These are phyloP conservation scores for Oostethus manadensis DNA, from an alignment of 2,113 vertebrate species.

Conservation along the genomic window DNA sequence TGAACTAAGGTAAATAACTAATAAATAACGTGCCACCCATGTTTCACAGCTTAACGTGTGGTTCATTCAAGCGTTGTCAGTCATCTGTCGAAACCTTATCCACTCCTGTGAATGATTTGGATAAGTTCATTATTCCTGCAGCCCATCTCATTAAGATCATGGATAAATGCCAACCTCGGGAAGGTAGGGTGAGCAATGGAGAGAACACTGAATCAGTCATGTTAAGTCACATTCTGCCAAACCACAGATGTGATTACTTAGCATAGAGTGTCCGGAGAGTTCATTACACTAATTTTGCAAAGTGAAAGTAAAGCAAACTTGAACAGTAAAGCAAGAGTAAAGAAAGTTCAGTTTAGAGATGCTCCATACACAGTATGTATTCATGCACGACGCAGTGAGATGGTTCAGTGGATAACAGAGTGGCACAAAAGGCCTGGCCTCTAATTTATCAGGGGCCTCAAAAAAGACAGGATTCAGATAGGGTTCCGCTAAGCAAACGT, in stretches of 20 bases:
- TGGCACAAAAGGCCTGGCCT: slow-evolving; percentile 22
- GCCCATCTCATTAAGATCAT: slow-evolving; percentile 57
- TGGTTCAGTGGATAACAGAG: slow-evolving; percentile 37
- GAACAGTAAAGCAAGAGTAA: slow-evolving; percentile 32
- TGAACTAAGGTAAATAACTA: slow-evolving; percentile 2
- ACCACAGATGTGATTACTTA: slow-evolving; percentile 50
- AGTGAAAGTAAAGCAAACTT: slow-evolving; percentile 52
- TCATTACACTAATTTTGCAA: slow-evolving; percentile 64
- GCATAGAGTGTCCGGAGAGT: slow-evolving; percentile 58
- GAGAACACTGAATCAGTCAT: neutral
- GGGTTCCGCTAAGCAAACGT: slow-evolving; percentile 47
- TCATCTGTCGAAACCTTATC: slow-evolving; percentile 16
- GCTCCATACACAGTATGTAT: slow-evolving; percentile 9
- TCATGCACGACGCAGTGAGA: slow-evolving; percentile 1
- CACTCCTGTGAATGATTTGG: slow-evolving; percentile 39
- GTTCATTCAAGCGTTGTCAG: slow-evolving; percentile 18
- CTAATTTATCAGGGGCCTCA: slow-evolving; percentile 47
- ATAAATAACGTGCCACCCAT: slow-evolving; percentile 6
- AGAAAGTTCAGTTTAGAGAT: slow-evolving; percentile 6
- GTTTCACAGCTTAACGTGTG: slow-evolving; percentile 24
- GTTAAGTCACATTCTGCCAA: slow-evolving; percentile 28
- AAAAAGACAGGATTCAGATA: slow-evolving; percentile 36
- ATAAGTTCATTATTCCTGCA: slow-evolving; percentile 37
- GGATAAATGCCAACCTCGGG: slow-evolving; percentile 44
- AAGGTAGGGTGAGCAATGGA: slow-evolving; percentile 10